phyloP scores from a whole-genome alignment of 2,113 vertebrate genomes.

The Zootoca vivipara region DNA sequence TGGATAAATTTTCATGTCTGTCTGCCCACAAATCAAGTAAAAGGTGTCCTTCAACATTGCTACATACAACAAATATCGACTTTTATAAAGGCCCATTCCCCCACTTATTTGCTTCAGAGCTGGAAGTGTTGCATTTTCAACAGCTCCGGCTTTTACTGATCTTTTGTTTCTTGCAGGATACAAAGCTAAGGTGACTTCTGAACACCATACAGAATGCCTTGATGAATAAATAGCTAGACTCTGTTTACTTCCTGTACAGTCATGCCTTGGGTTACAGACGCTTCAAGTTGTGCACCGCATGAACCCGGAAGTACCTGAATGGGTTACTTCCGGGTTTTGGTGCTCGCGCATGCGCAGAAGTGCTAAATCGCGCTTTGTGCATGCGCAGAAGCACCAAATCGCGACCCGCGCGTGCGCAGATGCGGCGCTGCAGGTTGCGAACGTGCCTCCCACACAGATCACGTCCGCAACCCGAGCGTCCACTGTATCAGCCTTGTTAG shows the following conservation, averaged over 20 bases:
- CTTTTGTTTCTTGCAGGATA: constrained; percentile 36
- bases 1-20: constrained; percentile 39
- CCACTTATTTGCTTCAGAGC: constrained; percentile 29
- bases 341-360: too few species aligned
- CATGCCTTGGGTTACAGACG: too few species aligned
- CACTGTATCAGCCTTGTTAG: neutral
- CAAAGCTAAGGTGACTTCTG: constrained; percentile 34
- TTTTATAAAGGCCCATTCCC: constrained; percentile 15
- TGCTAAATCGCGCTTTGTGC: too few species aligned
- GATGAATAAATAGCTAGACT: constrained; percentile 52
- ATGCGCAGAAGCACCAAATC: too few species aligned
- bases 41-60: constrained; percentile 49
- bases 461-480: too few species aligned
- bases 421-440: too few species aligned
- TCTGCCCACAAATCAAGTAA: constrained; percentile 9
- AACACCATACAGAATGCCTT: constrained; percentile 40
- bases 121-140: constrained; percentile 54
- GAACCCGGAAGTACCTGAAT: too few species aligned
- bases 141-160: constrained; percentile 29
- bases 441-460: too few species aligned
- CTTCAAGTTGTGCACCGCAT: too few species aligned
- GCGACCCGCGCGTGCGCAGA: too few species aligned
- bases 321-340: too few species aligned
- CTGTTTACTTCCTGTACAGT: constrained; percentile 1
- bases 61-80: constrained; percentile 1